Percentiles rank a stretch among this genome's conserved stretches.
Evolutionary conservation across 2,113 vertebrate species (phyloP).

Genomic region (Engystomops pustulosus): DNA sequence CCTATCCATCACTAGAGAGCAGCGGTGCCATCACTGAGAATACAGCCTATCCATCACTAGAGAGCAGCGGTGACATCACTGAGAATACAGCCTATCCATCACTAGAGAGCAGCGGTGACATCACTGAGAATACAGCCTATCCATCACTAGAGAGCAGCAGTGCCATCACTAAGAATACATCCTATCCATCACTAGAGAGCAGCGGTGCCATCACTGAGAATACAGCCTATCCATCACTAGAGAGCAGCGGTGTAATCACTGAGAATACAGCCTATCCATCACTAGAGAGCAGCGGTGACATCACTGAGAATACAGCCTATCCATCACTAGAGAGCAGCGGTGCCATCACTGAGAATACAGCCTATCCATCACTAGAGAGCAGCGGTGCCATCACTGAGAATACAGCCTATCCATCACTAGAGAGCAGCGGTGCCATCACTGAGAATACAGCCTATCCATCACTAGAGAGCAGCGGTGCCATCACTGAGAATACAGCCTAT

Average conservation of each 20-base stretch:
- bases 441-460: not conserved
- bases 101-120: no score
- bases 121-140: no score
- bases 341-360: not conserved
- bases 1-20: not conserved
- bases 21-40: no score
- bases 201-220: not conserved
- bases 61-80: no score
- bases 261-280: not conserved
- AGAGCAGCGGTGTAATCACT: not conserved
- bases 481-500: constrained; percentile 13
- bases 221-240: not conserved
- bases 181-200: not conserved
- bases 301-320: constrained; percentile 11
- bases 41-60: no score
- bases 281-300: not conserved
- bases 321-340: not conserved
- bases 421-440: not conserved
- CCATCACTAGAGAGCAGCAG: no score
- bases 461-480: not conserved
- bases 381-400: not conserved
- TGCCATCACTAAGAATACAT: no score
- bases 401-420: not conserved
- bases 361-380: not conserved
- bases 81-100: no score